Evolutionary conservation across 2,113 vertebrate genomes (phyloP).

Genomic region (Tragelaphus strepsiceros): DNA sequence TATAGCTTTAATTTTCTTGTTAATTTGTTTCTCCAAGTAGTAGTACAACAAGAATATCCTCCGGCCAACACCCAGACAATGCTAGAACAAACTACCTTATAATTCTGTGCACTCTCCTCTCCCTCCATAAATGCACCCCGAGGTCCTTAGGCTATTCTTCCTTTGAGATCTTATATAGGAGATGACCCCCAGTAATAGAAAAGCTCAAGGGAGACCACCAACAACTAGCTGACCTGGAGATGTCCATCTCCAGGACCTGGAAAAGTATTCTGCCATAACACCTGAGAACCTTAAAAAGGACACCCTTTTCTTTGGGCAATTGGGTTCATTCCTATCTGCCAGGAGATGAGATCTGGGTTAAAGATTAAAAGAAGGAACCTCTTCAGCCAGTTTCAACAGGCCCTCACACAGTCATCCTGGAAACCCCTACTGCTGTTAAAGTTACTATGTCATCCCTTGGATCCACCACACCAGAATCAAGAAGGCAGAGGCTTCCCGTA

Average conservation of each 20-base stretch:
- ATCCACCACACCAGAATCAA: not conserved
- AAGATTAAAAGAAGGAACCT: not conserved
- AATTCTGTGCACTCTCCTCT: not conserved
- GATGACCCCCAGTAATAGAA: not conserved
- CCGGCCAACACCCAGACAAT: not conserved
- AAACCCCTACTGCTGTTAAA: not conserved
- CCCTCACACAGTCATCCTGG: fast-evolving
- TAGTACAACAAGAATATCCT: not conserved
- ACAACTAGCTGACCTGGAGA: not conserved
- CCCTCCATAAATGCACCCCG: not conserved
- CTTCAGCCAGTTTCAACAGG: not conserved
- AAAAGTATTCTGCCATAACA: not conserved
- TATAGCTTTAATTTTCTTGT: not conserved
- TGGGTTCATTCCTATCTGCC: not conserved
- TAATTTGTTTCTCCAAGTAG: not conserved
- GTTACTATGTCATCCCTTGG: not conserved
- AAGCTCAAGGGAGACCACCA: not conserved
- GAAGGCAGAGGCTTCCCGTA: not conserved
- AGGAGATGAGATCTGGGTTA: not conserved
- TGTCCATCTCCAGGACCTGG: not conserved
- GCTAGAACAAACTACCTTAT: not conserved
- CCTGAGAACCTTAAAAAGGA: not conserved
- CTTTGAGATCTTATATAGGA: not conserved
- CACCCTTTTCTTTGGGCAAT: not conserved
- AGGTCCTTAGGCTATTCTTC: not conserved